Evolutionary conservation across 2,888 invertebrate species (phyloP).

Genomic region (Acronicta psi): DNA sequence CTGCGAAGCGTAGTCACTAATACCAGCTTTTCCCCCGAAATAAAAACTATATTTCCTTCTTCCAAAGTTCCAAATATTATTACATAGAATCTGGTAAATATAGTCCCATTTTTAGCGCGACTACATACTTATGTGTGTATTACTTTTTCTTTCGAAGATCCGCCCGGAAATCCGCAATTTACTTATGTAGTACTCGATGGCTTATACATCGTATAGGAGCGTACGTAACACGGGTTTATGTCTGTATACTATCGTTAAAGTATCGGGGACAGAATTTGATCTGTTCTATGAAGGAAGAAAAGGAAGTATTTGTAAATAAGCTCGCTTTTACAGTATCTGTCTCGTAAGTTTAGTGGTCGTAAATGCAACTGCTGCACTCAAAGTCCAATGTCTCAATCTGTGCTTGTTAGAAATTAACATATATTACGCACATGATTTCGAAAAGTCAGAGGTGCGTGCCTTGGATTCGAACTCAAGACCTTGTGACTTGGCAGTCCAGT

Average conservation of each 20-base stretch:
- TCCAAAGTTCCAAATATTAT: constrained; percentile 5
- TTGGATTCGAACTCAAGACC: too few relatives aligned
- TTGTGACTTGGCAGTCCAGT: too few relatives aligned
- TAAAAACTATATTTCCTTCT: constrained; percentile 3
- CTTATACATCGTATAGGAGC: constrained; percentile 26
- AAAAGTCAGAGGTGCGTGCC: too few relatives aligned
- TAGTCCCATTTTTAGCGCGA: constrained; percentile 14
- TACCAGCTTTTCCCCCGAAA: background rate
- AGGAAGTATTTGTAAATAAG: too few relatives aligned
- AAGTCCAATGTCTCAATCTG: too few relatives aligned
- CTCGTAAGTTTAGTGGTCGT: too few relatives aligned
- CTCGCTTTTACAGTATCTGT: too few relatives aligned
- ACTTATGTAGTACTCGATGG: constrained; percentile 9
- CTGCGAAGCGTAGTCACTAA: too few relatives aligned
- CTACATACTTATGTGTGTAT: constrained; percentile 3
- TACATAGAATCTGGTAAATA: constrained; percentile 17
- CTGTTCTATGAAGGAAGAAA: background rate
- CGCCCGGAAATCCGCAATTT: constrained; percentile 6
- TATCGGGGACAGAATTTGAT: background rate
- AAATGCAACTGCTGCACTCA: too few relatives aligned
- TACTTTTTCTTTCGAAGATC: constrained; percentile 8
- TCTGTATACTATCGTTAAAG: background rate
- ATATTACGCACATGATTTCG: too few relatives aligned
- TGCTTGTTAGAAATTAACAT: too few relatives aligned
- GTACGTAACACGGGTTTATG: constrained; percentile 1